Base-by-base conservation (phyloP, 2,113 vertebrate genomes). In the Pithys albifrons region DNA sequence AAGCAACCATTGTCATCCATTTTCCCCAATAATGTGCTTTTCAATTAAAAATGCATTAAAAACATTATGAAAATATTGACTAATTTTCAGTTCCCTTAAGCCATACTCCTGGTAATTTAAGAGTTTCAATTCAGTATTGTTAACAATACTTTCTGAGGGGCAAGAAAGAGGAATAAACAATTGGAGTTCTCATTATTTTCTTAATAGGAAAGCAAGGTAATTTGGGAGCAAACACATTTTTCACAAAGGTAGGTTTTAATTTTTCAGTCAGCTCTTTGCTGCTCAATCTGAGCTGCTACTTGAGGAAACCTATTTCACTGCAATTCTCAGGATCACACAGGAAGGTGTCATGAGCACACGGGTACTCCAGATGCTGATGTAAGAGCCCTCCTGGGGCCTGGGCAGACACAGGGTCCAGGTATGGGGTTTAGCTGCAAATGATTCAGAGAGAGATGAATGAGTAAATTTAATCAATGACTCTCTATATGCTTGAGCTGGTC, bases 21-120 rank as follows among this genome's bases (percentile, higher is more conserved):
- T 96, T 96, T 27, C 65, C 65, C n/a, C 73, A 95, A 72, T 84
- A 96, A 96, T 86, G 65, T 71, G 80, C 12, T 95, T 96, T 95
- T 95, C 88, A 95, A 92, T 95, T 96, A 96, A 95, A 95, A 96
- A 89, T 72, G 45, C 86, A 96, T 95, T 91, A 89, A 80, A 96
- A 95, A 22, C 46, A 28, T 93, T 62, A 94, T 39, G 48, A 95
- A 93, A 93, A 81, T 96, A 96, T 92, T 89, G 96, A 95, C 83
- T 86, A 65, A 93, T 95, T 95, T 95, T 81, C 84, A 71, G 76
- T 81, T 91, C 86, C 96, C 62, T 87, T 78, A 75, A 95, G 89
- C 89, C 57, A 78, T 45, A 84, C 69, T 93, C 65, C 86, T 91
- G 80, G 79, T 92, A 93, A 95, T 89, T 89, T 92, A 84, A 91